Percentiles rank a stretch among this genome's conserved stretches.
Evolutionary conservation across 2,113 vertebrate genomes (phyloP).

Genomic region (Psittacara wagleri): DNA sequence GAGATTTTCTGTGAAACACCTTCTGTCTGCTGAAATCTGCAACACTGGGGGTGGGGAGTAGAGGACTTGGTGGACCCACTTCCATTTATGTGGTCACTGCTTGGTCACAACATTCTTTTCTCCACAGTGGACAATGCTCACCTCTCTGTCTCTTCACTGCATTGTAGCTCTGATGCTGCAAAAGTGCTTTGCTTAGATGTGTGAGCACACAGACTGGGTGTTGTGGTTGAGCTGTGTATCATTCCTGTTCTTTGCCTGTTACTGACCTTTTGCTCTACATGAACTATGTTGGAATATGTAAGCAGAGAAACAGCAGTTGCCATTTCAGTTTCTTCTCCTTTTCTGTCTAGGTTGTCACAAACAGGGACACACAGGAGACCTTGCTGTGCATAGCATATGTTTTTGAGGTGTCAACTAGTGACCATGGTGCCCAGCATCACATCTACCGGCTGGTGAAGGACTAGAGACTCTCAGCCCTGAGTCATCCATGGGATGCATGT

Average conservation of each 20-base stretch:
- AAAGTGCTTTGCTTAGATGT: background rate
- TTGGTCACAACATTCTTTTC: background rate
- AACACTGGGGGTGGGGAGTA: background rate
- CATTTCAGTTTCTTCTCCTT: background rate
- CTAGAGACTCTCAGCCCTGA: conserved; percentile 71
- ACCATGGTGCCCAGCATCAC: conserved; percentile 93
- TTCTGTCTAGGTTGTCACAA: conserved; percentile 87
- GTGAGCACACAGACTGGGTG: background rate
- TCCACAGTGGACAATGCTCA: background rate
- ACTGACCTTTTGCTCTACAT: background rate
- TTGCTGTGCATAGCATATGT: conserved; percentile 92
- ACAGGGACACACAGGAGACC: conserved; percentile 94
- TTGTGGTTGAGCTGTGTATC: background rate
- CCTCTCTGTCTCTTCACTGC: background rate
- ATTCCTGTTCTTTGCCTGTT: background rate
- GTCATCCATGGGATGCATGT: conserved; percentile 32
- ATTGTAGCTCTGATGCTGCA: background rate
- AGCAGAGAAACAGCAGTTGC: background rate
- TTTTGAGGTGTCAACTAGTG: conserved; percentile 93
- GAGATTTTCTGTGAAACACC: background rate
- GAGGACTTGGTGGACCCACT: background rate
- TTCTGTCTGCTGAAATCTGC: background rate
- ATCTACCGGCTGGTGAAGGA: conserved; percentile 96
- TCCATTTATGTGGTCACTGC: background rate
- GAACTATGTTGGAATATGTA: background rate